Conservation (phyloP, 2,113 vertebrate genomes). For the Pogona vitticeps region DNA sequence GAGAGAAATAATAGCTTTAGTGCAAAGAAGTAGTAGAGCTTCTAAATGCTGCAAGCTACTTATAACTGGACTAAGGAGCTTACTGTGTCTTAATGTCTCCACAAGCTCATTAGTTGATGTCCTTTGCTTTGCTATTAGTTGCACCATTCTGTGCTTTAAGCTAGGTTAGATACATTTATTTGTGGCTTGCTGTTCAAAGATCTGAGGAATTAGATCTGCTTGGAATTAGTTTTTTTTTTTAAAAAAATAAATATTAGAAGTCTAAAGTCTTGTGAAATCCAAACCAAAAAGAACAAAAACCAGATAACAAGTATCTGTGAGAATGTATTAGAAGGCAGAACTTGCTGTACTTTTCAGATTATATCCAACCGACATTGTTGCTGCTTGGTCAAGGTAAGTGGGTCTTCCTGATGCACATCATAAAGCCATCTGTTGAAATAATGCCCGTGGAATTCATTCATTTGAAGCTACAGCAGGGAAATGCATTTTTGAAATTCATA, state of each 20-base stretch:
- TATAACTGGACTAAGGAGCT: constrained; percentile 61
- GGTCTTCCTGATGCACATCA: neutral
- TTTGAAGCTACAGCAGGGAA: neutral
- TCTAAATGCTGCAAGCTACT: constrained; percentile 59
- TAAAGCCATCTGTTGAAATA: neutral
- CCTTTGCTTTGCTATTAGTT: constrained; percentile 31
- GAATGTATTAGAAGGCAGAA: neutral
- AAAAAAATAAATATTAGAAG: neutral
- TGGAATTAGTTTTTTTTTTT: neutral
- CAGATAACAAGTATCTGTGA: neutral
- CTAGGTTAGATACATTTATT: constrained; percentile 30
- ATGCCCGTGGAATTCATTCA: neutral
- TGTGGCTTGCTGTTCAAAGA: neutral
- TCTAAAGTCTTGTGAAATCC: neutral
- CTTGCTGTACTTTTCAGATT: neutral
- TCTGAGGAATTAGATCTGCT: neutral
- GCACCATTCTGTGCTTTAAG: constrained; percentile 32
- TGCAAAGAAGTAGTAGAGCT: constrained; percentile 47
- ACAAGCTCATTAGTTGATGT: constrained; percentile 65
- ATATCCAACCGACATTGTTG: neutral
- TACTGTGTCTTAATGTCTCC: constrained; percentile 58
- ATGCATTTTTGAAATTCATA: too few relatives aligned
- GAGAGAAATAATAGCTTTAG: neutral
- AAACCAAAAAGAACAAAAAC: neutral
- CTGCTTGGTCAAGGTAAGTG: neutral